Evolutionary conservation across 30 jellyfish, hydroid and myxozoan species (phyloP).

Genomic region (Cassiopea andromeda): DNA sequence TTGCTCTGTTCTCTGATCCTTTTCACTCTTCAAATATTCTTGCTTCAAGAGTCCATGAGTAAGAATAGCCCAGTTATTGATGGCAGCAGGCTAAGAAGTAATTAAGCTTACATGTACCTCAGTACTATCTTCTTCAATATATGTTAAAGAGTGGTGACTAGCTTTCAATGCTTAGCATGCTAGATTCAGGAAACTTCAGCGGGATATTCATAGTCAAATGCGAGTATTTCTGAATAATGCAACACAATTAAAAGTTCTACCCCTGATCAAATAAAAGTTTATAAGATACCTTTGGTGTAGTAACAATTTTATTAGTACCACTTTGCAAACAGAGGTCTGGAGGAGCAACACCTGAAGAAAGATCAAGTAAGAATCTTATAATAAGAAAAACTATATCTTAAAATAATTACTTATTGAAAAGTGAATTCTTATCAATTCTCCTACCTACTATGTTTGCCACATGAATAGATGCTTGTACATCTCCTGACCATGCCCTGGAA

Average conservation of each 20-base stretch:
- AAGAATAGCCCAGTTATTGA: slow-evolving; percentile 84
- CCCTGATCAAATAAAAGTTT: not conserved
- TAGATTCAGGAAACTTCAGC: too few relatives aligned
- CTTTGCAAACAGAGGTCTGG: slow-evolving; percentile 62
- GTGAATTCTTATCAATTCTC: not conserved
- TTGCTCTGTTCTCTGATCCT: slow-evolving; percentile 43
- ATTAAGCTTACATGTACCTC: not conserved
- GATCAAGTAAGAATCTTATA: not conserved
- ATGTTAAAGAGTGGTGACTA: not conserved
- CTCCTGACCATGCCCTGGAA: slow-evolving; percentile 84
- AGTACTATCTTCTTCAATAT: not conserved
- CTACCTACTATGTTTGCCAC: slow-evolving; percentile 86
- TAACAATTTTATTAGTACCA: slow-evolving; percentile 62
- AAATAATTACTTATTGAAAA: too few relatives aligned
- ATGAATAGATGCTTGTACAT: slow-evolving; percentile 76
- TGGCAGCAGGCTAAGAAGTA: slow-evolving; percentile 59
- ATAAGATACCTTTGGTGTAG: slow-evolving; percentile 67
- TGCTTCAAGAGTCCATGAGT: slow-evolving; percentile 65
- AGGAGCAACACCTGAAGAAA: slow-evolving; percentile 76
- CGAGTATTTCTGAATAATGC: not conserved
- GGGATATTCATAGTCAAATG: too few relatives aligned
- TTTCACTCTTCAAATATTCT: slow-evolving; percentile 26
- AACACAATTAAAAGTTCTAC: not conserved
- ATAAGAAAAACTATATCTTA: too few relatives aligned
- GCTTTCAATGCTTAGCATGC: too few relatives aligned